Conservation (phyloP, 2,797 vertebrate species). For the Pipistrellus kuhlii region DNA sequence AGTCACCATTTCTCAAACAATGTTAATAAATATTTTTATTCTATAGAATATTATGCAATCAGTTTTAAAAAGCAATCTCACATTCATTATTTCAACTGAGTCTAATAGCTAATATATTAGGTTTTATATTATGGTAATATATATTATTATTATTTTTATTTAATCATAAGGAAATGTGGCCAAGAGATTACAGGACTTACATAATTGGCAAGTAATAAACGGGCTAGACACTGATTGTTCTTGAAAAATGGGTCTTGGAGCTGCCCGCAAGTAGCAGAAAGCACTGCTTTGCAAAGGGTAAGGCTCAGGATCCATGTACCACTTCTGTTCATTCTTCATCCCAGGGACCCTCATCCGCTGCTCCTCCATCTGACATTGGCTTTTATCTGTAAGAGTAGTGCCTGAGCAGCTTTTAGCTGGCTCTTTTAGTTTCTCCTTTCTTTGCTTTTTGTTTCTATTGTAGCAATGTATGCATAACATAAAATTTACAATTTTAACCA, state of each 20-base stretch:
- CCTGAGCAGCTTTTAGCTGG: background rate
- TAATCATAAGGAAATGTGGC: background rate
- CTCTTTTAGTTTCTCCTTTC: background rate
- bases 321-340: background rate
- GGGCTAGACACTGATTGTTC: too few species aligned
- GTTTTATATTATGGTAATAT: background rate
- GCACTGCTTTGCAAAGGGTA: background rate
- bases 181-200: background rate
- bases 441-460: background rate
- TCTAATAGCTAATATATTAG: background rate
- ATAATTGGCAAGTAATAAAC: background rate
- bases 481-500: background rate
- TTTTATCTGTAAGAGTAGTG: rapidly evolving
- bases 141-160: background rate
- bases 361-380: background rate
- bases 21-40: slow-evolving; percentile 1
- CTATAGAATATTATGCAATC: background rate
- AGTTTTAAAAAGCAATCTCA: slow-evolving; percentile 35
- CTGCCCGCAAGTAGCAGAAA: background rate
- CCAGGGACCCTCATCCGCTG: rapidly evolving
- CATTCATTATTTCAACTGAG: background rate
- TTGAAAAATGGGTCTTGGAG: background rate
- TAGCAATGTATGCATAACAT: background rate
- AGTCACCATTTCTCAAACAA: background rate
- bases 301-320: rapidly evolving